Conservation (phyloP, 2,113 vertebrate genomes). For the Oxyura jamaicensis region DNA sequence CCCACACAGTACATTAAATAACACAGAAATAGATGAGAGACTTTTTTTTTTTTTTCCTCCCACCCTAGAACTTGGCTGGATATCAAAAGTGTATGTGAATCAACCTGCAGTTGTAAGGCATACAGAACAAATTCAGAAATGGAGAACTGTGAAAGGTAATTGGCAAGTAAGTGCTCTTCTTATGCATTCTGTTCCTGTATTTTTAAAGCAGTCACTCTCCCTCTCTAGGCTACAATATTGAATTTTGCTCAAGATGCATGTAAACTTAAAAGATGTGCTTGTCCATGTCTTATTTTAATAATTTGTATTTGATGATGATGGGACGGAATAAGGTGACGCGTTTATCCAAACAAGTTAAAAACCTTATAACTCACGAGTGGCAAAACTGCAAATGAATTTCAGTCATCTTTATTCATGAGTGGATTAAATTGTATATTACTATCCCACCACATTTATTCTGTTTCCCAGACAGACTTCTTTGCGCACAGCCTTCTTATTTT, state of each 20-base stretch:
- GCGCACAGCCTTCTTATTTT: conserved; percentile 58
- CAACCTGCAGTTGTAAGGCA: conserved; percentile 88
- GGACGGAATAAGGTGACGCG: conserved; percentile 67
- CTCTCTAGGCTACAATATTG: conserved; percentile 66
- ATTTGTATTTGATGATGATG: conserved; percentile 76
- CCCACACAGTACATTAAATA: not conserved
- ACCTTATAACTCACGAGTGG: conserved; percentile 74
- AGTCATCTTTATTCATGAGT: conserved; percentile 81
- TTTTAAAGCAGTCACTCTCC: conserved; percentile 39
- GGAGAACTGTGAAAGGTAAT: conserved; percentile 85
- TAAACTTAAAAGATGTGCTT: conserved; percentile 75
- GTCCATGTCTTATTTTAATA: conserved; percentile 77
- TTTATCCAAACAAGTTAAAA: conserved; percentile 78
- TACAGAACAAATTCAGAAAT: conserved; percentile 84
- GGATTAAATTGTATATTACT: conserved; percentile 69
- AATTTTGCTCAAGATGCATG: conserved; percentile 75
- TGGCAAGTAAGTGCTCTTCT: conserved; percentile 86
- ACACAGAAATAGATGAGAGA: not conserved
- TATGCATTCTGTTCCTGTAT: conserved; percentile 33
- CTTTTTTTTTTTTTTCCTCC: not conserved
- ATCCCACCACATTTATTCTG: conserved; percentile 69
- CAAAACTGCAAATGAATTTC: conserved; percentile 74
- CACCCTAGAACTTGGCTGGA: conserved; percentile 85
- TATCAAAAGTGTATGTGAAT: conserved; percentile 88
- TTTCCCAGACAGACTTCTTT: conserved; percentile 60